These are phyloP conservation scores for Nerophis lumbriciformis DNA, from an alignment of 2,113 vertebrate genomes.

Conservation along the genomic window DNA sequence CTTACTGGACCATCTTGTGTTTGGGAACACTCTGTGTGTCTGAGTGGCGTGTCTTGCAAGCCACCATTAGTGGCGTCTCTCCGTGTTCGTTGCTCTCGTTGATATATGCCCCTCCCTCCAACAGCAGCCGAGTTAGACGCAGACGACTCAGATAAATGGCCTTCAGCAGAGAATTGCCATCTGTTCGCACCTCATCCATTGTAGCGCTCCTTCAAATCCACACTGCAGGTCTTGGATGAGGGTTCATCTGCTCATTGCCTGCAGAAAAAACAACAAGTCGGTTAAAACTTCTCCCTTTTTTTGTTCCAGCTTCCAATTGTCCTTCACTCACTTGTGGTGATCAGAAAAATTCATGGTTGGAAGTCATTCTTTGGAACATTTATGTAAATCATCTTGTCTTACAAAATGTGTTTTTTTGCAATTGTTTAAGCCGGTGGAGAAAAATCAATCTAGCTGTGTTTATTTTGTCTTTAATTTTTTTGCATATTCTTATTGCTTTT, in stretches of 20 bases:
- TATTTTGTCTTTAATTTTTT: no score
- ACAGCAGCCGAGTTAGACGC: conserved; percentile 81
- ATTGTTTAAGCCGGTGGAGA: no score
- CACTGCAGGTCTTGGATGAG: conserved; percentile 1
- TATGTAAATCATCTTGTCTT: no score
- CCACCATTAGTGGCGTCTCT: conserved; percentile 87
- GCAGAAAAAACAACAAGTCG: conserved; percentile 11
- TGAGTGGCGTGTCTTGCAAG: conserved; percentile 78
- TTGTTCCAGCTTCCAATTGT: no score
- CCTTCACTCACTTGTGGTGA: no score
- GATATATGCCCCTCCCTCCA: conserved; percentile 77
- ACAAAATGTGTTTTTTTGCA: no score
- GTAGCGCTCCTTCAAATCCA: not conserved
- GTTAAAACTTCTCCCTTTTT: not conserved
- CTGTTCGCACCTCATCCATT: conserved; percentile 74
- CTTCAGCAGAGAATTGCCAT: conserved; percentile 85
- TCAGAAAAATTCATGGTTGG: no score
- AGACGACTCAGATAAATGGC: conserved; percentile 83
- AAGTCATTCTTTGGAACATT: no score
- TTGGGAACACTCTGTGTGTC: conserved; percentile 84
- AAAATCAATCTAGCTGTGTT: no score
- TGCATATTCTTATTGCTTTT: no score
- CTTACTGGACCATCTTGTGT: conserved; percentile 81
- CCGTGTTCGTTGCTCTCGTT: conserved; percentile 82
- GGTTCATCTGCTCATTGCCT: conserved; percentile 8